Evolutionary conservation across 2,113 vertebrate species (phyloP), one percentile per base, ranked within the genome.

Genomic region (Calidris pygmaea): DNA sequence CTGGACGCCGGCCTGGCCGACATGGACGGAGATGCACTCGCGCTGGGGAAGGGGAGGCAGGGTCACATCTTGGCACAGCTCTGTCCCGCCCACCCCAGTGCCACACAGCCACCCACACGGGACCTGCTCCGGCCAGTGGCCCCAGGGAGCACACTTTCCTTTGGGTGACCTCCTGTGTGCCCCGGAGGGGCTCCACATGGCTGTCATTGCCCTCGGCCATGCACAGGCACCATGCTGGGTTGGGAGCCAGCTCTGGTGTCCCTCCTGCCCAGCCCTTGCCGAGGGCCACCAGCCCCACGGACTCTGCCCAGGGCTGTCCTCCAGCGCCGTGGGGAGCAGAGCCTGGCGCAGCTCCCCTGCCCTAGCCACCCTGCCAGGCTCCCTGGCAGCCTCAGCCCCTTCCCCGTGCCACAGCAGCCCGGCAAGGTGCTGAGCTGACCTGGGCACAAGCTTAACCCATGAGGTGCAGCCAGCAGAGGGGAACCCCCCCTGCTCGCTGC

Each of bases 1-100:
- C 80, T 93, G 91, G 74, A 85, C 74, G 27, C 86, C 47, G 21
- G 47, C 21, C 47, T 48, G 47, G 47, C 47, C 47, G 47, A 48
- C 47, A 11, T 48, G 47, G 47, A 48, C 47, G 47, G 47, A 48
- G 47, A 48, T 48, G 47, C 47, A 48, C 47, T 48, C 47, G 6
- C 97, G 98, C 98, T 98, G 93, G 9, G 59, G 59, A 93, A 39
- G 22, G 62, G 19, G 29, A 93, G 16, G 65, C 45, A 91, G 59
- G 23, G 53, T 95, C 80, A 92, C 68, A 58, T 14, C 29, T 30
- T 7, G 29, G 70, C 59, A 76, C 29, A 55, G 41, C 11, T 47
- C 56, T 87, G 56, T 71, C 47, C 66, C 35, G 29, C n/a, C 47
- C 11, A 2, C 18, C 34, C 23, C 16, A 39, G 24, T 50, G 29